phyloP scores from a whole-genome alignment of 1,140 invertebrate genomes.

The Fopius arisanus region DNA sequence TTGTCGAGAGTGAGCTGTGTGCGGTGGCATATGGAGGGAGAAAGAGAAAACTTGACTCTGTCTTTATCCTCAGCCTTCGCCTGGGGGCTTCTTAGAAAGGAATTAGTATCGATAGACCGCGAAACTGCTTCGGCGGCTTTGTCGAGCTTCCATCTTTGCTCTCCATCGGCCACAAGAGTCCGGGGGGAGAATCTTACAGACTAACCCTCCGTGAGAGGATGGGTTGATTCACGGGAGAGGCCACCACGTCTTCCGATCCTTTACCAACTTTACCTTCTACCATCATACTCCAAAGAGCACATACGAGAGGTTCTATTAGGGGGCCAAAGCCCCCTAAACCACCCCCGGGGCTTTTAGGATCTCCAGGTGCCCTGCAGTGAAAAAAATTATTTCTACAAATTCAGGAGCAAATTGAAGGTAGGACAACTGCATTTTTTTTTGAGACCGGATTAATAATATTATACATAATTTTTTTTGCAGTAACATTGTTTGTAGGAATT shows the following conservation, averaged over 20 bases:
- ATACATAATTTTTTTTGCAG: no score
- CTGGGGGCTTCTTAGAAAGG: conserved; percentile 18
- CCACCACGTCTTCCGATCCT: not conserved
- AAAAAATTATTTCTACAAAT: no score
- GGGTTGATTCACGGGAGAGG: not conserved
- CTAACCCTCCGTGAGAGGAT: not conserved
- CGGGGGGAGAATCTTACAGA: not conserved
- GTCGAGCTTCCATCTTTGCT: conserved; percentile 34
- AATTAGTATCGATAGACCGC: conserved; percentile 40
- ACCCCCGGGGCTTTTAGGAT: no score
- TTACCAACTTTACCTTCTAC: not conserved
- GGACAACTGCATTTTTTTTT: no score
- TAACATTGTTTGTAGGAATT: no score
- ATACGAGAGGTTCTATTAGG: not conserved
- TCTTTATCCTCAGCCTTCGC: not conserved
- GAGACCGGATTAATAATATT: no score
- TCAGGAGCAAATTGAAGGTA: no score
- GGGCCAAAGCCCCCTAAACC: not conserved
- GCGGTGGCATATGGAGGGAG: not conserved
- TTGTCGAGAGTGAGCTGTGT: conserved; percentile 1
- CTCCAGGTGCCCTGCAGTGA: no score
- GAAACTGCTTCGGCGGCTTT: conserved; percentile 36
- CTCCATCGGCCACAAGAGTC: conserved; percentile 6
- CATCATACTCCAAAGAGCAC: not conserved
- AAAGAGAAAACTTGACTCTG: not conserved